Percentiles rank a stretch among this genome's conserved stretches.
These are phyloP conservation scores for Coreoperca whiteheadi DNA, from an alignment of 2,113 vertebrate genomes.

Conservation along the genomic window DNA sequence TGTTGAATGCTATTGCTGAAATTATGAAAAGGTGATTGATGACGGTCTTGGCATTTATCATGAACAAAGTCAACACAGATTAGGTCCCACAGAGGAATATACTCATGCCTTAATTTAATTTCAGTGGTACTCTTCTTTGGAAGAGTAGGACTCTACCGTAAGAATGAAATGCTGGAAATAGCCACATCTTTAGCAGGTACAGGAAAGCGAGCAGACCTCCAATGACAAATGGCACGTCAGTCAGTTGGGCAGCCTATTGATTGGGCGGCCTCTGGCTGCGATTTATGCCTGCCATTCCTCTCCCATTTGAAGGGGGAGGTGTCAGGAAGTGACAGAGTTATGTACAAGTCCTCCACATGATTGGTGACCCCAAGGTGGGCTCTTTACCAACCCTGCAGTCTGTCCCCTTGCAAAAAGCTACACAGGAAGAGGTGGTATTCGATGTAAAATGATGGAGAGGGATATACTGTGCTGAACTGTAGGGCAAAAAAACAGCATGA, in stretches of 20 bases:
- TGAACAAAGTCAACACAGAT: slow-evolving; percentile 1
- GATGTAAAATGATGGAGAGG: slow-evolving; percentile 53
- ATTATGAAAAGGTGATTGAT: neutral
- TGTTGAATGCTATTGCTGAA: neutral
- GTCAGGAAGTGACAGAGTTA: slow-evolving; percentile 82
- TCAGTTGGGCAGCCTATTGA: slow-evolving; percentile 78
- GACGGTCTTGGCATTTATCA: slow-evolving; percentile 1
- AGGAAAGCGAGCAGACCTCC: slow-evolving; percentile 41
- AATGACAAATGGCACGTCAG: slow-evolving; percentile 77
- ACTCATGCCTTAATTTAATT: slow-evolving; percentile 1
- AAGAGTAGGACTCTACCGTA: neutral
- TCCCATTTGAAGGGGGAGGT: slow-evolving; percentile 78
- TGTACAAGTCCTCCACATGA: slow-evolving; percentile 78
- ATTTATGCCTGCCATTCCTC: slow-evolving; percentile 81
- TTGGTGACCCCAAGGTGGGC: slow-evolving; percentile 76
- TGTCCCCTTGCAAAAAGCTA: slow-evolving; percentile 43
- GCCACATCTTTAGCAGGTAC: slow-evolving; percentile 53
- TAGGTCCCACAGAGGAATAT: neutral
- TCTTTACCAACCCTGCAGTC: slow-evolving; percentile 54
- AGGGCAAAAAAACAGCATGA: slow-evolving; percentile 29
- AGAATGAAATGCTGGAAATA: slow-evolving; percentile 32
- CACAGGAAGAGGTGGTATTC: slow-evolving; percentile 33
- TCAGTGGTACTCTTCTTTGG: neutral
- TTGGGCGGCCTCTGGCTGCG: slow-evolving; percentile 68
- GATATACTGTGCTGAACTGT: slow-evolving; percentile 37